phyloP scores from a whole-genome alignment of 1,140 invertebrate genomes.

The Planococcus citri region DNA sequence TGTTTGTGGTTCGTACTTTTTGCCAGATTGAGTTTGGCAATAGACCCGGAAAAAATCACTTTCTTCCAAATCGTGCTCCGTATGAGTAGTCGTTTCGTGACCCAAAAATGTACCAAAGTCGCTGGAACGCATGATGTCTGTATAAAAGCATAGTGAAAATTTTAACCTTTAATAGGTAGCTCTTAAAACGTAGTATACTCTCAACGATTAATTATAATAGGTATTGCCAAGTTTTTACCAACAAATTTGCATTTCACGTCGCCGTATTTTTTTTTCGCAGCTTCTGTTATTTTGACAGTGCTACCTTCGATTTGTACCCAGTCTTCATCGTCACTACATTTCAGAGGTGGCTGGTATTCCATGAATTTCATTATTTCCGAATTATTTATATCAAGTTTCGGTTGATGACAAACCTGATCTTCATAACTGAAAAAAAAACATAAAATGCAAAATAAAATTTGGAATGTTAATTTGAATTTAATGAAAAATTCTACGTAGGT shows the following conservation, averaged over 20 bases:
- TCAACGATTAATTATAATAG: too few relatives aligned
- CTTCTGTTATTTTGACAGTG: slow-evolving; percentile 31
- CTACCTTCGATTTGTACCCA: slow-evolving; percentile 39
- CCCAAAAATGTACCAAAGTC: slow-evolving; percentile 42
- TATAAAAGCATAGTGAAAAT: slow-evolving; percentile 31
- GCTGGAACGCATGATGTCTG: slow-evolving; percentile 47
- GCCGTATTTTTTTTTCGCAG: slow-evolving; percentile 30
- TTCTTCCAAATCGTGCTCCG: slow-evolving; percentile 43
- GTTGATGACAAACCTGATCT: slow-evolving; percentile 41
- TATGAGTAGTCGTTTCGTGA: slow-evolving; percentile 38
- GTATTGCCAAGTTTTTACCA: slow-evolving; percentile 25
- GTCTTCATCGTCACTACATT: slow-evolving; percentile 42
- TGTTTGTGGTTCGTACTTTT: slow-evolving; percentile 34
- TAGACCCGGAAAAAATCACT: slow-evolving; percentile 53
- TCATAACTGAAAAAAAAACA: not conserved
- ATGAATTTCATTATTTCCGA: slow-evolving; percentile 56
- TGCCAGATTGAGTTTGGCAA: slow-evolving; percentile 39
- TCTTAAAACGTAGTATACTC: too few relatives aligned
- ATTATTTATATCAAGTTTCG: slow-evolving; percentile 47
- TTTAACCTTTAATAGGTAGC: too few relatives aligned
- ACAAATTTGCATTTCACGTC: slow-evolving; percentile 32
- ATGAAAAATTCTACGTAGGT: too few relatives aligned
- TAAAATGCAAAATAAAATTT: not conserved
- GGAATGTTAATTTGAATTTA: too few relatives aligned
- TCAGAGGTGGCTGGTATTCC: slow-evolving; percentile 41